Percentiles rank a stretch among this genome's conserved stretches.
These are phyloP conservation scores for Pelecanoides urinatrix DNA, from an alignment of 2,113 vertebrate species.

Conservation along the genomic window DNA sequence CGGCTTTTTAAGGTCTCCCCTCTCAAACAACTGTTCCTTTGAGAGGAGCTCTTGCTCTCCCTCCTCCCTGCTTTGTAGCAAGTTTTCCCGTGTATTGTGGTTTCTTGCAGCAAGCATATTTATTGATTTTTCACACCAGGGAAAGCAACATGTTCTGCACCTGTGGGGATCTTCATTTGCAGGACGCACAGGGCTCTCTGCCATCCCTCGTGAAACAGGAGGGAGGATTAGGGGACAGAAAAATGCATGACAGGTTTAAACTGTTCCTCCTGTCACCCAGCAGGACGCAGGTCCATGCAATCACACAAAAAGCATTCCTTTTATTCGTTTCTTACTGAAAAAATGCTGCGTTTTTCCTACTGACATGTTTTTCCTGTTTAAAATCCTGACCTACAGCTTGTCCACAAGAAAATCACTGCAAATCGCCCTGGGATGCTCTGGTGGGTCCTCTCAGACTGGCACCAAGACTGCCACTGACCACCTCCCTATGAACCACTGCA, in stretches of 20 bases:
- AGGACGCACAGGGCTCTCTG: background rate
- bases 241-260: background rate
- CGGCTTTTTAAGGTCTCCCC: background rate
- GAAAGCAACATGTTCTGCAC: background rate
- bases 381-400: background rate
- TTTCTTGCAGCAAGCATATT: background rate
- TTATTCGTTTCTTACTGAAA: background rate
- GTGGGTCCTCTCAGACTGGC: background rate
- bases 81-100: background rate
- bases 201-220: background rate
- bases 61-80: background rate
- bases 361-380: background rate
- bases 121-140: conserved; percentile 27
- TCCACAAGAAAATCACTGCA: background rate
- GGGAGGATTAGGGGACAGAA: background rate
- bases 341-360: background rate
- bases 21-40: background rate
- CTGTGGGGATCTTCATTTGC: background rate
- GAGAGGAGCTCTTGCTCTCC: conserved; percentile 29
- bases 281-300: background rate
- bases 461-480: background rate
- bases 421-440: fast-evolving
- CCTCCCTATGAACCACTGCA: fast-evolving
- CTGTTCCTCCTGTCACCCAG: conserved; percentile 24
- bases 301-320: background rate